Evolutionary conservation across 2,888 invertebrate species (phyloP).

Genomic region (Erynnis tages): DNA sequence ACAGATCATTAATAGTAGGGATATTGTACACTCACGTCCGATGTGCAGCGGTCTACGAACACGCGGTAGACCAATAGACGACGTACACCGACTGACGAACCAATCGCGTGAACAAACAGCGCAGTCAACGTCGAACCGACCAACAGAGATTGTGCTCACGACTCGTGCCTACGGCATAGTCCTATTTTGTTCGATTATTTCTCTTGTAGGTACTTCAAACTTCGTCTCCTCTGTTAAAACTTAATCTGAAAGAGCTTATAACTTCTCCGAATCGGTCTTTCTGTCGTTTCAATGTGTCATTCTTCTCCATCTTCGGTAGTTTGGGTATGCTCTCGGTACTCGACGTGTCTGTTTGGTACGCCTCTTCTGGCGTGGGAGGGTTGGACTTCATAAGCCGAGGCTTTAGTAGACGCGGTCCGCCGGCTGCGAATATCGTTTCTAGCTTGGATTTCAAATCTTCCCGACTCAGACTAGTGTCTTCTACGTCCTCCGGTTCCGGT

Average conservation of each 20-base stretch:
- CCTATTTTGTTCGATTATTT: too few relatives aligned
- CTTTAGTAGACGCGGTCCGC: slow-evolving; percentile 58
- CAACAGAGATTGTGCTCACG: too few relatives aligned
- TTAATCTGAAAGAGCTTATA: slow-evolving; percentile 67
- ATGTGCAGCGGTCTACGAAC: too few relatives aligned
- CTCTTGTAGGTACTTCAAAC: too few relatives aligned
- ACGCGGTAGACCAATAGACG: too few relatives aligned
- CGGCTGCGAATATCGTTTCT: slow-evolving; percentile 63
- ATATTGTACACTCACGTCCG: too few relatives aligned
- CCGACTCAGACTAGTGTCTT: slow-evolving; percentile 57
- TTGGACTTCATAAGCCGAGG: slow-evolving; percentile 63
- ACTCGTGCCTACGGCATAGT: too few relatives aligned
- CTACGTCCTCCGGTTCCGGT: slow-evolving; percentile 41
- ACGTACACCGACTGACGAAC: too few relatives aligned
- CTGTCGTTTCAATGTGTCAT: slow-evolving; percentile 71
- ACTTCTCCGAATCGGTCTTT: slow-evolving; percentile 68
- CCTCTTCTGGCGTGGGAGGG: slow-evolving; percentile 64
- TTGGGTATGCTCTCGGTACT: slow-evolving; percentile 62
- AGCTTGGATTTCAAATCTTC: slow-evolving; percentile 68
- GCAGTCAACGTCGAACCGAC: too few relatives aligned
- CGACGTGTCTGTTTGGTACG: slow-evolving; percentile 56
- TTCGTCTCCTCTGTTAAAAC: slow-evolving; percentile 61
- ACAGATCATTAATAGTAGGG: too few relatives aligned
- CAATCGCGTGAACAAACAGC: too few relatives aligned
- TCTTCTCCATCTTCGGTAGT: slow-evolving; percentile 64